Evolutionary conservation across 2,113 vertebrate species (phyloP).

Genomic region (Myanophis thanlyinensis): DNA sequence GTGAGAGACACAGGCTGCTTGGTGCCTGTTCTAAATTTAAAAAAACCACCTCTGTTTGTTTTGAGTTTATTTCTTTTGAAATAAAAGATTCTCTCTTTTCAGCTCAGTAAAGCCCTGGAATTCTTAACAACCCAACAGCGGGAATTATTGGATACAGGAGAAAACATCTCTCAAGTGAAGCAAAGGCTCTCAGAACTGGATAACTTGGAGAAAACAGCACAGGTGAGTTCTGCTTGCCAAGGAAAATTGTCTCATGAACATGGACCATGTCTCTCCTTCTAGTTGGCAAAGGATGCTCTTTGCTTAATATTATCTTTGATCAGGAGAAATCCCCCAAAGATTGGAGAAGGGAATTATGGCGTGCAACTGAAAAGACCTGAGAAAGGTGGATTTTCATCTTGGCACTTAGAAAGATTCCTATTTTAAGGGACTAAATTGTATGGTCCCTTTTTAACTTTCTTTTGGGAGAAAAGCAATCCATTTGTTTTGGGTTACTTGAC

Average conservation of each 20-base stretch:
- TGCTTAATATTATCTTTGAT: not conserved
- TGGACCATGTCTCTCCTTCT: not conserved
- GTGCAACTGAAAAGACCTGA: not conserved
- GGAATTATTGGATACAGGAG: conserved; percentile 72
- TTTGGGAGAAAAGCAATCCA: not conserved
- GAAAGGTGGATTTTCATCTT: not conserved
- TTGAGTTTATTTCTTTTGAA: conserved; percentile 24
- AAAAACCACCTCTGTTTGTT: conserved; percentile 27
- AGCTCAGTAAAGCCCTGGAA: conserved; percentile 84
- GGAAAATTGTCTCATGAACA: not conserved
- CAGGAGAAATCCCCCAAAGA: not conserved
- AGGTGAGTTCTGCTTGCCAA: conserved; percentile 71
- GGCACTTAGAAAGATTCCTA: not conserved
- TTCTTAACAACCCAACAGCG: conserved; percentile 78
- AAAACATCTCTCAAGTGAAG: conserved; percentile 77
- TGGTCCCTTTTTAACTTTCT: not conserved
- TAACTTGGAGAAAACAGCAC: conserved; percentile 77
- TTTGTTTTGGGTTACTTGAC: not conserved
- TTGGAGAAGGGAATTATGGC: not conserved
- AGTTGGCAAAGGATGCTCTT: not conserved
- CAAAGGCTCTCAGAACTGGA: conserved; percentile 81
- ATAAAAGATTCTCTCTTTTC: conserved; percentile 17
- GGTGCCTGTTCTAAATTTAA: not conserved
- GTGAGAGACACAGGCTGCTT: not conserved
- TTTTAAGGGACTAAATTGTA: not conserved